Conservation (phyloP, 2,797 vertebrate genomes). For the Lophura swinhoii region DNA sequence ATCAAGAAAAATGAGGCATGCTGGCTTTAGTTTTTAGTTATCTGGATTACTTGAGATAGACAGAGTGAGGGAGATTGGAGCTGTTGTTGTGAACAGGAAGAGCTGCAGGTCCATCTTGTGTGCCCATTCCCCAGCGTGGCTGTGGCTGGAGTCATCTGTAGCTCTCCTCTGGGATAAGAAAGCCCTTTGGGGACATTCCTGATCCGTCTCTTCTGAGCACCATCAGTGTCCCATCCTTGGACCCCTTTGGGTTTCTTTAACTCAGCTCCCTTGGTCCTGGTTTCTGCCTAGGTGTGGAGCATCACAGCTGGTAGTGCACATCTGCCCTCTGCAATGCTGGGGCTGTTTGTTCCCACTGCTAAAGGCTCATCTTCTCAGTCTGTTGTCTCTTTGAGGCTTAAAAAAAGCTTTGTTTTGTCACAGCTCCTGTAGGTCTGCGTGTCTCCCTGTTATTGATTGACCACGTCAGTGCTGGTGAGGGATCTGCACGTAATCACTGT, state of each 20-base stretch:
- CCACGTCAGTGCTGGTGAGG: neutral
- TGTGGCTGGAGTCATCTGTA: fast-evolving
- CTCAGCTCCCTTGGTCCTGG: neutral
- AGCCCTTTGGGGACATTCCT: neutral
- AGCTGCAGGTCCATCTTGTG: neutral
- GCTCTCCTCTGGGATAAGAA: neutral
- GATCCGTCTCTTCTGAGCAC: neutral
- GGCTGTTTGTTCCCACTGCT: neutral
- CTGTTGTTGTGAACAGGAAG: neutral
- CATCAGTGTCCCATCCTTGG: neutral
- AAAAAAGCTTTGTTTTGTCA: neutral
- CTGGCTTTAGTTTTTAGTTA: neutral
- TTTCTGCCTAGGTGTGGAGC: neutral
- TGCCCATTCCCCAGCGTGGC: neutral
- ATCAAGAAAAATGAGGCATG: conserved; percentile 35
- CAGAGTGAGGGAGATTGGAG: neutral
- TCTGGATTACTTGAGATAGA: neutral
- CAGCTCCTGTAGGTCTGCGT: fast-evolving
- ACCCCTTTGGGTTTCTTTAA: neutral
- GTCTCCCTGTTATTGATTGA: fast-evolving
- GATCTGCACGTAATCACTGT: neutral
- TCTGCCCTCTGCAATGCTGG: fast-evolving
- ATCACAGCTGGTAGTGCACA: neutral
- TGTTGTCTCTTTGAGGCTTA: neutral
- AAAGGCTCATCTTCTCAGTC: neutral